A percentile compares a stretch with the other conserved stretches of the same genome.
These are phyloP conservation scores for Chromoteleia sp. DNA, from an alignment of 2,888 invertebrate species.

Conservation along the genomic window DNA sequence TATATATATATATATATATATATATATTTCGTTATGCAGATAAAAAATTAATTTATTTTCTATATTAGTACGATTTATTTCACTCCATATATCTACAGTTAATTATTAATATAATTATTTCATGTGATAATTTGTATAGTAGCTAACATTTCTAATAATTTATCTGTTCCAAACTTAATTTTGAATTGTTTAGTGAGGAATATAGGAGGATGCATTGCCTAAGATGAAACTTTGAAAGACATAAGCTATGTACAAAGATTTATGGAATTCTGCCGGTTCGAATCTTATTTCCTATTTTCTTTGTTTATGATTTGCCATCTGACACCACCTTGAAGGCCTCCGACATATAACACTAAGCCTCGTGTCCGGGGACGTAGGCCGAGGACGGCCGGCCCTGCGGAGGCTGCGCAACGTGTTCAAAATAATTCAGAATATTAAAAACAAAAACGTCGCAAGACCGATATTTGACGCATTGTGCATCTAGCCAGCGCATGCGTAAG, in stretches of 20 bases:
- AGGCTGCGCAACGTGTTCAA: conserved; percentile 77
- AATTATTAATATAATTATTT: too few relatives aligned
- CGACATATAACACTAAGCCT: conserved; percentile 85
- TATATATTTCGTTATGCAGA: too few relatives aligned
- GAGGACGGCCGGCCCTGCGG: conserved; percentile 84
- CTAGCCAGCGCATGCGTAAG: conserved; percentile 84
- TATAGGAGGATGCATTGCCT: conserved; percentile 44
- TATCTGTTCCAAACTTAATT: not conserved
- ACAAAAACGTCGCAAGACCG: conserved; percentile 78
- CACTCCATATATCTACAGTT: too few relatives aligned
- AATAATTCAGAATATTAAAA: conserved; percentile 67
- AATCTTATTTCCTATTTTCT: conserved; percentile 73
- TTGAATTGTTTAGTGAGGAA: conserved; percentile 9
- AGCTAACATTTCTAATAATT: too few relatives aligned
- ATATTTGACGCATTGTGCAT: conserved; percentile 85
- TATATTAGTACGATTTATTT: too few relatives aligned
- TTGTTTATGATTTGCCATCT: conserved; percentile 76
- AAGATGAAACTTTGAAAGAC: conserved; percentile 4
- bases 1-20: too few relatives aligned
- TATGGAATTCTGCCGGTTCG: conserved; percentile 67
- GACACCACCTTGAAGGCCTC: conserved; percentile 79
- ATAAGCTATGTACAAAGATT: conserved; percentile 47
- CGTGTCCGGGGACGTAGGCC: conserved; percentile 85
- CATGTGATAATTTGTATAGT: not conserved
- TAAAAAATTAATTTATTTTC: too few relatives aligned